Base-by-base conservation (phyloP, 2,113 vertebrate species). In the Heptranchias perlo region DNA sequence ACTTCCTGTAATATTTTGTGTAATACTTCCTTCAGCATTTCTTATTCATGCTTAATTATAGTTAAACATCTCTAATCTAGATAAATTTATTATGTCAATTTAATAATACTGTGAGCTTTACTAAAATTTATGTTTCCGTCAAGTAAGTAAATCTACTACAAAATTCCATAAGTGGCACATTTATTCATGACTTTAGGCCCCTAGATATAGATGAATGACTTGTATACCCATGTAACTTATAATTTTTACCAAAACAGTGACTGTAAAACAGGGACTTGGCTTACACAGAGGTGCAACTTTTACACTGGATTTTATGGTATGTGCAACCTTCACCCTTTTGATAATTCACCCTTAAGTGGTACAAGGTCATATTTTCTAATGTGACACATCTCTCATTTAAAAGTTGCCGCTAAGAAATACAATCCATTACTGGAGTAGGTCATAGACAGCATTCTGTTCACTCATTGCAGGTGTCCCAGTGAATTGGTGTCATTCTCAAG, bases 401-500 rank as follows among this genome's bases (percentile, higher is more conserved):
- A 95, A 67, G 11, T 95, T 95, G 94, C 44, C 69, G 61, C 16
- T 62, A 23, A 62, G 89, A 93, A 93, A 93, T 73, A 95, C 49
- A 95, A 95, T 95, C 94, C 65, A 47, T 95, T 73, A 69, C 94
- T 95, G 44, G 65, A 95, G 23, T 52, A 69, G 94, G 39, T 95
- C 47, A 31, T 49, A 73, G 44, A 95, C 31, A 28, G 23, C 31
- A 31, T 52, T 49, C 65, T 49, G 44, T 95, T 95, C 94, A 95
- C 28, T 31, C 39, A 52, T 11, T 95, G 44, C 94, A 95, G 94
- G 94, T 95, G 94, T 95, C 94, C 65, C 62, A 67, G 64, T 69
- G 94, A 95, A 95, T 52, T 69, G 87, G 47, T 95, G 65, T 52
- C 94, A 67, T 95, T 95, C 94, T 95, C 44, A 73, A 69, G 94